phyloP scores from a whole-genome alignment of 2,888 invertebrate species.

The Tetramorium bicarinatum region DNA sequence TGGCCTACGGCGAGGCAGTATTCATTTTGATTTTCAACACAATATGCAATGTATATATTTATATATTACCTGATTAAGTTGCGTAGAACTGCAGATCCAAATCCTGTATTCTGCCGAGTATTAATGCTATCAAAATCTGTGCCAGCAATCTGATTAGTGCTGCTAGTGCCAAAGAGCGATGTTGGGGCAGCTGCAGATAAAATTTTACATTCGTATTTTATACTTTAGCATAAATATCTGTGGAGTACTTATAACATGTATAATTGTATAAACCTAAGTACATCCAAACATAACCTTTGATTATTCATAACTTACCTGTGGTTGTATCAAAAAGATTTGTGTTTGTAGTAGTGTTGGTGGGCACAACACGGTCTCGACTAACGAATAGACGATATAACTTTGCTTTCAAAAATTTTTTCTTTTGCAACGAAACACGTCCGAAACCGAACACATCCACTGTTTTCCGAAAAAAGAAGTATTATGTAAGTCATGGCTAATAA shows the following conservation, averaged over 20 bases:
- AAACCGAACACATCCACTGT: too few relatives aligned
- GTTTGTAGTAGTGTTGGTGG: conserved; percentile 86
- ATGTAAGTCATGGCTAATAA: too few relatives aligned
- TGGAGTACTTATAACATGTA: too few relatives aligned
- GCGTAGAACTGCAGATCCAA: conserved; percentile 82
- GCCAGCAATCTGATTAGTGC: conserved; percentile 81
- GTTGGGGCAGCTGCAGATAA: conserved; percentile 80
- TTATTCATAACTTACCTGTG: conserved; percentile 71
- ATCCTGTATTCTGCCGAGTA: conserved; percentile 83
- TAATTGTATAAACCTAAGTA: not conserved
- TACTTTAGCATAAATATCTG: not conserved
- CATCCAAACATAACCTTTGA: not conserved
- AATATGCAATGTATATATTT: not conserved
- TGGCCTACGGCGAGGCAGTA: too few relatives aligned
- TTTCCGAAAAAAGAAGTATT: too few relatives aligned
- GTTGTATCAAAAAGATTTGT: conserved; percentile 86
- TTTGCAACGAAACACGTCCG: too few relatives aligned
- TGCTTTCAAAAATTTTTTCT: too few relatives aligned
- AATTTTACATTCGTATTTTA: conserved; percentile 55
- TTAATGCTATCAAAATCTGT: conserved; percentile 81
- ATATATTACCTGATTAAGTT: conserved; percentile 83
- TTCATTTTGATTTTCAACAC: not conserved
- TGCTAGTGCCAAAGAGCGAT: conserved; percentile 83
- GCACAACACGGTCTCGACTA: too few relatives aligned
- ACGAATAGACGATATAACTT: too few relatives aligned